Percentiles rank a stretch among this genome's conserved stretches.
These are phyloP conservation scores for Pardalotus punctatus DNA, from an alignment of 2,113 vertebrate species.

Conservation along the genomic window DNA sequence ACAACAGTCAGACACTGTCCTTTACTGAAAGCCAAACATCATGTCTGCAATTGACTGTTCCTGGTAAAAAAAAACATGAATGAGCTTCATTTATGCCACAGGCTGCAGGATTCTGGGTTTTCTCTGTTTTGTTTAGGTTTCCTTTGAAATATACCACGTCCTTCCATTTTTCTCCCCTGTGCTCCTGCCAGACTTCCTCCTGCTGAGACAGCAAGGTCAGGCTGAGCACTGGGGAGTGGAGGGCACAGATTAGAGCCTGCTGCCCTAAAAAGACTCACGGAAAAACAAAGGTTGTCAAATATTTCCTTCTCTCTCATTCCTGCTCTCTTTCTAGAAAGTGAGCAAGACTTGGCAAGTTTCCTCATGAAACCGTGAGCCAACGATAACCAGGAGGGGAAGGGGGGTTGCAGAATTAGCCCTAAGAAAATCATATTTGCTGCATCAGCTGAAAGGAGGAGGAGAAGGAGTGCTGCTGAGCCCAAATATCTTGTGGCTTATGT, in stretches of 20 bases:
- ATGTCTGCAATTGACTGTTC: slow-evolving; percentile 19
- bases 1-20: slow-evolving; percentile 2
- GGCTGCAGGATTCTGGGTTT: slow-evolving; percentile 48
- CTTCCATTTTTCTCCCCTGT: slow-evolving; percentile 24
- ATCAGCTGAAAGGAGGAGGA: slow-evolving; percentile 62
- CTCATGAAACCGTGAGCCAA: slow-evolving; percentile 46
- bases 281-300: slow-evolving; percentile 70
- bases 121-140: slow-evolving; percentile 54
- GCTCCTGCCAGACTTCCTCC: slow-evolving; percentile 25
- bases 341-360: slow-evolving; percentile 60
- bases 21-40: slow-evolving; percentile 28
- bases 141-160: slow-evolving; percentile 38
- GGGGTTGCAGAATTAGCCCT: slow-evolving; percentile 15
- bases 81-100: slow-evolving; percentile 54
- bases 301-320: slow-evolving; percentile 55
- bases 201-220: slow-evolving; percentile 60
- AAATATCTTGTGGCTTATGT: background rate
- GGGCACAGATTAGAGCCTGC: slow-evolving; percentile 61
- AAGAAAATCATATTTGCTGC: slow-evolving; percentile 59
- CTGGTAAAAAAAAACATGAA: slow-evolving; percentile 47
- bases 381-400: slow-evolving; percentile 49
- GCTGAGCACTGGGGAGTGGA: background rate
- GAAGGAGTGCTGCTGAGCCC: background rate
- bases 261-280: slow-evolving; percentile 63
- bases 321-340: slow-evolving; percentile 58